A percentile compares a stretch with the other conserved stretches of the same genome.
Conservation (phyloP, 2,113 vertebrate species). For the Odontesthes bonariensis region DNA sequence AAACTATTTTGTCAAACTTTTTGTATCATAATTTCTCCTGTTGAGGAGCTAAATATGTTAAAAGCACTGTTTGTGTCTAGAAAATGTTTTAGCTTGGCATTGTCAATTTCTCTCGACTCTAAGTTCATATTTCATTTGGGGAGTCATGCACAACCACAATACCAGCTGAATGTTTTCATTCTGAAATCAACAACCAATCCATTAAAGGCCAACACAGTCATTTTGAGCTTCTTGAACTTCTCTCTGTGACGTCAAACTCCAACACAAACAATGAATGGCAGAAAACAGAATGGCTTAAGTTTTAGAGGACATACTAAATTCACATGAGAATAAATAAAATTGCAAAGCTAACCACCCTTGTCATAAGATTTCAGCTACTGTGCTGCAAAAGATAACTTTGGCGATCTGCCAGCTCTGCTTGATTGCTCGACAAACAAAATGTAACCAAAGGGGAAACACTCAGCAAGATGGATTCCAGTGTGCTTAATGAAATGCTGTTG, state of each 20-base stretch:
- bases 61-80: too few species aligned
- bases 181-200: constrained; percentile 15
- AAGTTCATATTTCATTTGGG: too few species aligned
- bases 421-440: constrained; percentile 66
- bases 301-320: constrained; percentile 1
- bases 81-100: too few species aligned
- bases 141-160: too few species aligned
- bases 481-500: constrained; percentile 73
- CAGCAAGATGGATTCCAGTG: constrained; percentile 69
- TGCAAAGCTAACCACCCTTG: constrained; percentile 22
- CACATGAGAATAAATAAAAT: constrained; percentile 18
- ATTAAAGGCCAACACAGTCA: background rate
- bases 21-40: too few species aligned
- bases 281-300: constrained; percentile 7
- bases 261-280: background rate
- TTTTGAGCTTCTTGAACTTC: background rate
- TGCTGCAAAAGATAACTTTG: constrained; percentile 41
- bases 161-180: background rate
- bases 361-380: constrained; percentile 27
- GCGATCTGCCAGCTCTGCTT: constrained; percentile 56
- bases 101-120: too few species aligned
- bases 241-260: background rate
- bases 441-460: constrained; percentile 55
- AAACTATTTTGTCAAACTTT: too few species aligned
- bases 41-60: too few species aligned